A percentile compares a stretch with the other conserved stretches of the same genome.
Conservation (phyloP, 2,888 invertebrate genomes). For the Azorinus chamasolen region DNA sequence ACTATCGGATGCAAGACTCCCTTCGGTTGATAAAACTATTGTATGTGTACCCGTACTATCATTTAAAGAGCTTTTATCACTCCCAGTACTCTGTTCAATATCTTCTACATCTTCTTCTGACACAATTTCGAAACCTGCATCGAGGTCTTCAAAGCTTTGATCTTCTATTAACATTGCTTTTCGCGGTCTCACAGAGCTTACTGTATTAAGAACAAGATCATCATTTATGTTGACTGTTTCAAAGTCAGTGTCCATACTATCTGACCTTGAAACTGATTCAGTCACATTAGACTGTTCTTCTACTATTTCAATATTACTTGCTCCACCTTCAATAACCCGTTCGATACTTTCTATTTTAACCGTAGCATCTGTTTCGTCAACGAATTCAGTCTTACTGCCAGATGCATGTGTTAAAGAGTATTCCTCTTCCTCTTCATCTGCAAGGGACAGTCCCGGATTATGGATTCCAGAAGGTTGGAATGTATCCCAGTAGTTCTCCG, state of each 20-base stretch:
- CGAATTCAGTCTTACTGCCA: no score
- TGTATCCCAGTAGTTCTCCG: not conserved
- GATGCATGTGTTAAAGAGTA: no score
- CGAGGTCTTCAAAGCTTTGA: conserved; percentile 34
- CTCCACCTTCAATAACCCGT: not conserved
- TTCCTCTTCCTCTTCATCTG: conserved; percentile 24
- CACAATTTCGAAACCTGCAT: conserved; percentile 45
- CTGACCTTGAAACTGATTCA: not conserved
- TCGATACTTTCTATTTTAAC: no score
- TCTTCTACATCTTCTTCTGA: conserved; percentile 46
- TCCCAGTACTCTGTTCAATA: conserved; percentile 45
- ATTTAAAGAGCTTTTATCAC: conserved; percentile 56
- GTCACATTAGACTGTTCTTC: conserved; percentile 1
- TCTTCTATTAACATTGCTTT: conserved; percentile 45
- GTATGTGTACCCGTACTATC: conserved; percentile 56
- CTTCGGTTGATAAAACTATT: conserved; percentile 41
- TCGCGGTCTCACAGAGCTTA: conserved; percentile 11
- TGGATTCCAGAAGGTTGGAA: not conserved
- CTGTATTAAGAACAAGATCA: not conserved
- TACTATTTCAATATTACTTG: not conserved
- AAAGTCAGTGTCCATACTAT: not conserved
- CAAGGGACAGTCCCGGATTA: conserved; percentile 18
- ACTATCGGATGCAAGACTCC: no score
- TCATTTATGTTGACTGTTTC: conserved; percentile 10
- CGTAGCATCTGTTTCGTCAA: no score